Percentiles rank a stretch among this genome's conserved stretches.
phyloP scores from a whole-genome alignment of 2,113 vertebrate genomes.

The Peromyscus polionotus region DNA sequence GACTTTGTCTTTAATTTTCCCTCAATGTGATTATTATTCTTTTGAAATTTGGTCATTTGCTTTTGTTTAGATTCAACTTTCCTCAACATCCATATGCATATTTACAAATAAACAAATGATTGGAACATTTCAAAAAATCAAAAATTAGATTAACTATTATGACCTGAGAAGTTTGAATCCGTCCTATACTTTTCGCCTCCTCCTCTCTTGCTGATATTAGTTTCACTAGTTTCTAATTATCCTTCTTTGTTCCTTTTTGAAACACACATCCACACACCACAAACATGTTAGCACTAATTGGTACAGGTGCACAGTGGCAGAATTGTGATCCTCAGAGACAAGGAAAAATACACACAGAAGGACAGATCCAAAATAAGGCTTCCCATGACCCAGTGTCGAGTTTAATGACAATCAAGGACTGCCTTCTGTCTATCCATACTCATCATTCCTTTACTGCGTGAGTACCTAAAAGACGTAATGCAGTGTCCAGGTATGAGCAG shows the following conservation, averaged over 20 bases:
- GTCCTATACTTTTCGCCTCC: not conserved
- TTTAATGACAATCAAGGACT: not conserved
- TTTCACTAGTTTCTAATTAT: constrained; percentile 14
- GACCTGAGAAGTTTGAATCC: not conserved
- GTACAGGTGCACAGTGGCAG: not conserved
- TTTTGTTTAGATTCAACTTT: constrained; percentile 30
- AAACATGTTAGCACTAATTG: not conserved
- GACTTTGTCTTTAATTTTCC: not conserved
- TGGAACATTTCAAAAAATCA: constrained; percentile 1
- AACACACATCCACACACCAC: not conserved
- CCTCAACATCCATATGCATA: not conserved
- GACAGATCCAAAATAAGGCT: not conserved
- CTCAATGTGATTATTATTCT: not conserved
- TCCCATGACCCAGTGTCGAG: not conserved
- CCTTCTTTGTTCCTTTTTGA: not conserved
- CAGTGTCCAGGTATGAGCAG: not conserved
- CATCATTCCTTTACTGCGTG: not conserved
- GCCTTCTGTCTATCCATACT: not conserved
- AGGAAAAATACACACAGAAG: not conserved
- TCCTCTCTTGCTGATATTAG: not conserved
- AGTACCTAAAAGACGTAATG: not conserved
- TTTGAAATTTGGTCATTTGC: not conserved
- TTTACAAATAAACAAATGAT: not conserved
- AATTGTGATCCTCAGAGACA: not conserved
- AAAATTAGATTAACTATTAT: not conserved